Percentiles rank a stretch among this genome's conserved stretches.
phyloP scores from a whole-genome alignment of 2,888 invertebrate species.

The Dromius quadrimaculatus region DNA sequence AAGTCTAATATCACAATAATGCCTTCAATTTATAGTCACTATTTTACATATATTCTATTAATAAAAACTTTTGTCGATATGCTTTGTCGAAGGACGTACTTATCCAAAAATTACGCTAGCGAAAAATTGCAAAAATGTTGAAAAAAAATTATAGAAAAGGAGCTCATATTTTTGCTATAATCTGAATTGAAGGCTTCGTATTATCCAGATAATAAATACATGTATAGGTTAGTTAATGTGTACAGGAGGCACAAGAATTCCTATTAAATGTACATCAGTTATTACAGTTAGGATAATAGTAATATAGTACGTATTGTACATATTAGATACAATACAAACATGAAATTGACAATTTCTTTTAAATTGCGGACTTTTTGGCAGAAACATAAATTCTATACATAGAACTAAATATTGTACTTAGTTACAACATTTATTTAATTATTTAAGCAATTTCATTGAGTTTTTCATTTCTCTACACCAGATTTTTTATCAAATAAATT shows the following conservation, averaged over 20 bases:
- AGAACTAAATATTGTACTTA: too few species aligned
- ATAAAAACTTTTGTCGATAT: constrained; percentile 37
- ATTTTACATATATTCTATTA: constrained; percentile 15
- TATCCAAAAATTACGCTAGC: too few species aligned
- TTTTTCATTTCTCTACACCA: not conserved
- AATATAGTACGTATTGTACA: not conserved
- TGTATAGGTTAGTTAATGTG: too few species aligned
- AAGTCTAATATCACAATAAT: constrained; percentile 43
- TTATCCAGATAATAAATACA: too few species aligned
- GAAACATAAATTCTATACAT: too few species aligned
- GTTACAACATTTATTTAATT: not conserved
- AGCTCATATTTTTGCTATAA: too few species aligned
- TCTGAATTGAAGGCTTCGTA: too few species aligned
- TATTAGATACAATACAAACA: too few species aligned
- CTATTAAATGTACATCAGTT: constrained; percentile 9
- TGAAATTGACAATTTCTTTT: constrained; percentile 1
- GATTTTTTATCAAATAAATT: too few species aligned
- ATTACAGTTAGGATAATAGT: not conserved
- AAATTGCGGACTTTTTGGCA: not conserved
- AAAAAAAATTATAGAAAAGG: too few species aligned
- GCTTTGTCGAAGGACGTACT: constrained; percentile 28
- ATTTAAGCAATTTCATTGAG: not conserved
- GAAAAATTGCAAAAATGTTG: too few species aligned
- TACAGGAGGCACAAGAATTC: constrained; percentile 23
- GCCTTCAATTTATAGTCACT: constrained; percentile 38